These are phyloP conservation scores for Cetonia aurata DNA, from an alignment of 2,888 invertebrate genomes.

Conservation along the genomic window DNA sequence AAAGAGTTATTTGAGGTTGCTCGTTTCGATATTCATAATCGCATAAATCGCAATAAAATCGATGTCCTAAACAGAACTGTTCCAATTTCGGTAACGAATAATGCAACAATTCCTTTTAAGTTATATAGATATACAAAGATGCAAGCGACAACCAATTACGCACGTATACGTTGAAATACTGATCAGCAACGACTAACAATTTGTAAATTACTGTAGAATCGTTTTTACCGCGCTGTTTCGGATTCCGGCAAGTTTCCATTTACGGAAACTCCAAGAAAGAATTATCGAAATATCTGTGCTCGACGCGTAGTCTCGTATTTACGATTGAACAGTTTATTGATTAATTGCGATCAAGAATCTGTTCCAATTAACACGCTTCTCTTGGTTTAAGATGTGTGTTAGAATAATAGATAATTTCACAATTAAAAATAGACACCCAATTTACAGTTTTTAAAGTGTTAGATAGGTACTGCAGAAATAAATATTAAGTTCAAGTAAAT, in stretches of 20 bases:
- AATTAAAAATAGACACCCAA: too few relatives aligned
- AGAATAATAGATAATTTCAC: not conserved
- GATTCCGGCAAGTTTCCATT: constrained; percentile 27
- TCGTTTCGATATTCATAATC: too few relatives aligned
- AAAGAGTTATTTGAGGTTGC: too few relatives aligned
- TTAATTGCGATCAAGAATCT: constrained; percentile 23
- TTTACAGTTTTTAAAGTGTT: too few relatives aligned
- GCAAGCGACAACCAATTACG: constrained; percentile 19
- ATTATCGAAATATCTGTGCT: constrained; percentile 23
- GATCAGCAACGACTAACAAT: constrained; percentile 13
- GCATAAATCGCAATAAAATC: too few relatives aligned
- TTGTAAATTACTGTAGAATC: constrained; percentile 28
- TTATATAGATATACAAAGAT: not conserved
- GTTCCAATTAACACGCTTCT: constrained; percentile 14
- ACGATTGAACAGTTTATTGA: constrained; percentile 27
- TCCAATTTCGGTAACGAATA: too few relatives aligned
- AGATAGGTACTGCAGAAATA: too few relatives aligned
- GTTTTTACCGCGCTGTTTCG: constrained; percentile 20
- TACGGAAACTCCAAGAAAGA: constrained; percentile 28
- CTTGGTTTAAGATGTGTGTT: constrained; percentile 11
- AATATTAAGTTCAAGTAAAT: too few relatives aligned
- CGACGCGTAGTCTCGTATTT: constrained; percentile 11
- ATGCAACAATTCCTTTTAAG: not conserved
- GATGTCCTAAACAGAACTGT: too few relatives aligned
- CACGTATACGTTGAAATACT: constrained; percentile 13